Conservation (phyloP, 1,140 invertebrate genomes). For the Zaprionus nigranus region DNA sequence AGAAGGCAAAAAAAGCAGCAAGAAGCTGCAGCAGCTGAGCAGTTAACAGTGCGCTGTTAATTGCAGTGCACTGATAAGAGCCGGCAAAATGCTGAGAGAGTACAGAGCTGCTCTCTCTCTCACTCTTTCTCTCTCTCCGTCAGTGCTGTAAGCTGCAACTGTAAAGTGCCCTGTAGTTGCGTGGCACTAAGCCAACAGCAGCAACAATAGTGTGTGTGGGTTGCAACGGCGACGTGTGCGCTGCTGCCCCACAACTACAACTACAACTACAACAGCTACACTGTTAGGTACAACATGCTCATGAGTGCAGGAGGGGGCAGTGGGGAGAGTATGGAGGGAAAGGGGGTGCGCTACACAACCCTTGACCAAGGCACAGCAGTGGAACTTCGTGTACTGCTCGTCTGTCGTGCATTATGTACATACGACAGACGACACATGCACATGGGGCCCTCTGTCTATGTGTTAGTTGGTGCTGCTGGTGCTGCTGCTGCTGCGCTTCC, state of each 20-base stretch:
- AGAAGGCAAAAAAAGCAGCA: slow-evolving; percentile 26
- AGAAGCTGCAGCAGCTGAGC: slow-evolving; percentile 19
- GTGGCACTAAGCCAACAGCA: slow-evolving; percentile 65
- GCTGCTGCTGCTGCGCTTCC: slow-evolving; percentile 57
- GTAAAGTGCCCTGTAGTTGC: slow-evolving; percentile 70
- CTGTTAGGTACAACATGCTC: slow-evolving; percentile 23
- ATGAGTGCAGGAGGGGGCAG: background rate
- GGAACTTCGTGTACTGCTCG: slow-evolving; percentile 57
- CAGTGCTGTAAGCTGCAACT: slow-evolving; percentile 65
- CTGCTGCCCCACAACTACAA: slow-evolving; percentile 52
- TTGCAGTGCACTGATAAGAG: slow-evolving; percentile 63
- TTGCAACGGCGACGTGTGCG: slow-evolving; percentile 65
- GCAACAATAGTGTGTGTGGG: slow-evolving; percentile 39
- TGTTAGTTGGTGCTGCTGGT: slow-evolving; percentile 55
- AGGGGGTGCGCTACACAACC: slow-evolving; percentile 61
- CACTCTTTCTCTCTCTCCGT: slow-evolving; percentile 1
- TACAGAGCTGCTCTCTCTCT: background rate
- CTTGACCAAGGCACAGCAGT: slow-evolving; percentile 53
- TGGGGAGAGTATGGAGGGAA: background rate
- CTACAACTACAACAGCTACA: slow-evolving; percentile 48
- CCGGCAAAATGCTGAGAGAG: slow-evolving; percentile 57
- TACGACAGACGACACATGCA: slow-evolving; percentile 41
- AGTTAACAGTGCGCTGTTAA: slow-evolving; percentile 55
- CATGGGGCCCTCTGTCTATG: slow-evolving; percentile 54
- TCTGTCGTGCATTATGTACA: slow-evolving; percentile 60